phyloP scores from a whole-genome alignment of 1,140 invertebrate genomes.

The Rhysida immarginata region DNA sequence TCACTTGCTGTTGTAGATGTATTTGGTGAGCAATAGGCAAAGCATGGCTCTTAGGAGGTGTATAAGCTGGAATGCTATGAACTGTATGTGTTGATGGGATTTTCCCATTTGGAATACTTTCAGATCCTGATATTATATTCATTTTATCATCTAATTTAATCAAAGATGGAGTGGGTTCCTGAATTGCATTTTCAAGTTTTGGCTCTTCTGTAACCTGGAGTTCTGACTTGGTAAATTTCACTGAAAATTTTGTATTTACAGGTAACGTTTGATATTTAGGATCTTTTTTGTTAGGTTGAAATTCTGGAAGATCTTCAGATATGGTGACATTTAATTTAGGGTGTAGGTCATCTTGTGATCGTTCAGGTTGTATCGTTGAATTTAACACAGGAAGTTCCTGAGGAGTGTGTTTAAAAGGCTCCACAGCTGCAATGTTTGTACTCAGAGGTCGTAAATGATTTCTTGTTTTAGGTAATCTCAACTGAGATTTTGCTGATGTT shows the following conservation, averaged over 20 bases:
- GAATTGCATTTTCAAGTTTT: slow-evolving; percentile 15
- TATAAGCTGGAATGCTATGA: slow-evolving; percentile 19
- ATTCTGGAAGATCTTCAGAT: slow-evolving; percentile 24
- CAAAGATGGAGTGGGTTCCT: background rate
- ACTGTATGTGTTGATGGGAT: slow-evolving; percentile 15
- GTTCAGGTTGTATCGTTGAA: slow-evolving; percentile 13
- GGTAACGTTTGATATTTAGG: slow-evolving; percentile 87
- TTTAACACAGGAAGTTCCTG: slow-evolving; percentile 16
- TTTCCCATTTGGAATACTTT: slow-evolving; percentile 4
- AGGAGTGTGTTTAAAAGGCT: slow-evolving; percentile 73
- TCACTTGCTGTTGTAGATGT: background rate
- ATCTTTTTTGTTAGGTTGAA: slow-evolving; percentile 60
- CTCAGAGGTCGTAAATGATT: slow-evolving; percentile 15
- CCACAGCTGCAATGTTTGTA: slow-evolving; percentile 57
- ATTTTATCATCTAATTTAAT: slow-evolving; percentile 12
- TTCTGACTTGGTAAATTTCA: slow-evolving; percentile 15
- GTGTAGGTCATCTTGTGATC: slow-evolving; percentile 22
- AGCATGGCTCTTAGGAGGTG: slow-evolving; percentile 17
- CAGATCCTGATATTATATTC: slow-evolving; percentile 11
- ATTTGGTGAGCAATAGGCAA: slow-evolving; percentile 9
- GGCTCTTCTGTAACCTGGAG: slow-evolving; percentile 15
- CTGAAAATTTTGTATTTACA: slow-evolving; percentile 61
- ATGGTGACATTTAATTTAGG: slow-evolving; percentile 13
- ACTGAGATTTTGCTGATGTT: slow-evolving; percentile 22
- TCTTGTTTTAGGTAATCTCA: slow-evolving; percentile 14